Evolutionary conservation across 1,140 invertebrate species (phyloP), one percentile per base, ranked within the genome.

Genomic region (Carposina sasakii): DNA sequence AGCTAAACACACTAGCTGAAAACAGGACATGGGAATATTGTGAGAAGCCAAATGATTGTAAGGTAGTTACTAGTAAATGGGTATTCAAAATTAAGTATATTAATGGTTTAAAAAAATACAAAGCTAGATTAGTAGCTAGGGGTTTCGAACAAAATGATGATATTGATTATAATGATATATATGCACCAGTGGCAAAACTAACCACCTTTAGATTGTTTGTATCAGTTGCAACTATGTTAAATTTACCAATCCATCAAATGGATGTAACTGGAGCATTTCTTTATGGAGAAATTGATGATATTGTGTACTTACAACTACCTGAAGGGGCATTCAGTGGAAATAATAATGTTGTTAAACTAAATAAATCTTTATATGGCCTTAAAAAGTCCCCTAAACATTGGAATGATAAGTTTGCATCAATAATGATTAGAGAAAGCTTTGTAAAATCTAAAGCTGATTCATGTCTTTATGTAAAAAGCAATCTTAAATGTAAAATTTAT

Each of bases 201-300:
- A 20, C 37, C 6, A 62, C 52, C 9, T 49, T 59, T 9, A 52
- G 48, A 43, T 40, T 54, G n/a, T 20, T 58, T 2, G 15, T 62
- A 31, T 6, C 40, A 28, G 20, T 56, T 6, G 52, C 26, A 9
- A 42, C 31, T 52, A 26, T 50, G 37, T 46, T 28, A 16, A 15
- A 47, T 8, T 55, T 51, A 16, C 2, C 55, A n/a, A 48, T 85
- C 10, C 13, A 57, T 5, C 81, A 85, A 51, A 62, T 83, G 48
- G 85, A 85, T 57, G 71, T 85, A 1, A 68, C 60, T 28, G 76
- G 68, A 9, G 77, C 70, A 0, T 85, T 81, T 57, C 54, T 85
- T 5, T 49, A 85, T 53, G 72, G 71, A 4, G 49, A 59, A 24
- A 34, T 85, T 15, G 37, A 76, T 28, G 65, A 72, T 50, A 54